Percentiles rank a stretch among this genome's conserved stretches.
Evolutionary conservation across 1,140 invertebrate genomes (phyloP).

Genomic region (Tachypleus tridentatus): DNA sequence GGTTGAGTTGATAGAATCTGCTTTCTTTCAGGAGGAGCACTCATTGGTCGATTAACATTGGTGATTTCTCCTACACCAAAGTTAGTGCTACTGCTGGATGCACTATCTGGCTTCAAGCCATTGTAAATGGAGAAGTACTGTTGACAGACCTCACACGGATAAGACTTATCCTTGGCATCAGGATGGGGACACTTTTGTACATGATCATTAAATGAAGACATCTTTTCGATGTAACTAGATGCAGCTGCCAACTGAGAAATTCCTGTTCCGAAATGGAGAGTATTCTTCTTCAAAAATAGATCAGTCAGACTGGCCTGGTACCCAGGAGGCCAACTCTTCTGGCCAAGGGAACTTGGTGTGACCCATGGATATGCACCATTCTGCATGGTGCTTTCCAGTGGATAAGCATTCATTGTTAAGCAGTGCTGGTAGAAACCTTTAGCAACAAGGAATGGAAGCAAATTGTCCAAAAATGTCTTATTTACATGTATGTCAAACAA

Average conservation of each 20-base stretch:
- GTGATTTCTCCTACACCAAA: neutral
- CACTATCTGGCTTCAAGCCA: slow-evolving; percentile 17
- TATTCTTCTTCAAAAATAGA: slow-evolving; percentile 26
- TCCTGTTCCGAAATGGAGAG: slow-evolving; percentile 21
- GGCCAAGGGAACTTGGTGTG: slow-evolving; percentile 17
- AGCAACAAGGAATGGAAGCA: too few relatives aligned
- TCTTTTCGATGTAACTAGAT: slow-evolving; percentile 26
- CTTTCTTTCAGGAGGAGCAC: slow-evolving; percentile 17
- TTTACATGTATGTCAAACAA: too few relatives aligned
- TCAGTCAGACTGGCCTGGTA: slow-evolving; percentile 26
- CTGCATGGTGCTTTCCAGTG: slow-evolving; percentile 18
- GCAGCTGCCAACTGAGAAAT: slow-evolving; percentile 26
- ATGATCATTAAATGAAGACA: slow-evolving; percentile 19
- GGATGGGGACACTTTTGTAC: slow-evolving; percentile 22
- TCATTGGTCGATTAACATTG: slow-evolving; percentile 14
- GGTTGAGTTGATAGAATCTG: slow-evolving; percentile 10
- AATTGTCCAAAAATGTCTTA: too few relatives aligned
- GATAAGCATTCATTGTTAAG: neutral
- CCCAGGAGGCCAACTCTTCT: slow-evolving; percentile 21
- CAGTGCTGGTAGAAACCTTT: too few relatives aligned
- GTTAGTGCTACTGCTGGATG: slow-evolving; percentile 17
- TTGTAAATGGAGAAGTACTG: slow-evolving; percentile 19
- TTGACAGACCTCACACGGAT: slow-evolving; percentile 22
- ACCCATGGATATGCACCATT: slow-evolving; percentile 24
- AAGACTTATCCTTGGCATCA: slow-evolving; percentile 22